A percentile compares a stretch with the other conserved stretches of the same genome.
Conservation (phyloP, 2,888 invertebrate species). For the Neoaliturus tenellus region DNA sequence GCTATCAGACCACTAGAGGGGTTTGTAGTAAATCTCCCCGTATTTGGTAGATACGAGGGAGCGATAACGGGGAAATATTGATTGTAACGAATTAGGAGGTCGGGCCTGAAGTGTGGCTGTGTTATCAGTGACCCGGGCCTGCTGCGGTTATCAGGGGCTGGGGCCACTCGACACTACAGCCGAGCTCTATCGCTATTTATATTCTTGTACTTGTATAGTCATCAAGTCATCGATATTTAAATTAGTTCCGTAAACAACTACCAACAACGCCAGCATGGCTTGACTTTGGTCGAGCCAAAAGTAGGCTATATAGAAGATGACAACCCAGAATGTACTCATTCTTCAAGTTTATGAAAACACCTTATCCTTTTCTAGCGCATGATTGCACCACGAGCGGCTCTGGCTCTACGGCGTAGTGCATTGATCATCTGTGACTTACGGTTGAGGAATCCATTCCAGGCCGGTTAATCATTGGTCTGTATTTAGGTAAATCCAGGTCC, state of each 20-base stretch:
- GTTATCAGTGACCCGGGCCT: neutral
- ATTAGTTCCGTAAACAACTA: too few relatives aligned
- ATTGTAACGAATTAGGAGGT: neutral
- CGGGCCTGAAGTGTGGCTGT: neutral
- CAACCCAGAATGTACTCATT: too few relatives aligned
- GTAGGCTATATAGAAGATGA: too few relatives aligned
- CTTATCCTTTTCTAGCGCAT: too few relatives aligned
- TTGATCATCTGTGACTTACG: neutral
- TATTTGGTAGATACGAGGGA: neutral
- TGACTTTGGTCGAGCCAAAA: too few relatives aligned
- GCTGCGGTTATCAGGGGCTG: neutral
- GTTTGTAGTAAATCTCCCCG: neutral
- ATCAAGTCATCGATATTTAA: too few relatives aligned
- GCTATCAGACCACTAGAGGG: neutral
- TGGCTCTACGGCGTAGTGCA: neutral
- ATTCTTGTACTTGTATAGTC: too few relatives aligned
- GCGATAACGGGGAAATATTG: neutral
- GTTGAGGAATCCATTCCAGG: neutral
- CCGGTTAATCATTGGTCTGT: neutral
- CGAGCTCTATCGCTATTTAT: too few relatives aligned
- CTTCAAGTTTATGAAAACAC: too few relatives aligned
- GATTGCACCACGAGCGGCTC: neutral
- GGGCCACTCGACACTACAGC: neutral
- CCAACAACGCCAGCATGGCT: too few relatives aligned
- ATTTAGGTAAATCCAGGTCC: neutral